phyloP scores from a whole-genome alignment of 2,888 invertebrate genomes.

The Chydorus sphaericus region DNA sequence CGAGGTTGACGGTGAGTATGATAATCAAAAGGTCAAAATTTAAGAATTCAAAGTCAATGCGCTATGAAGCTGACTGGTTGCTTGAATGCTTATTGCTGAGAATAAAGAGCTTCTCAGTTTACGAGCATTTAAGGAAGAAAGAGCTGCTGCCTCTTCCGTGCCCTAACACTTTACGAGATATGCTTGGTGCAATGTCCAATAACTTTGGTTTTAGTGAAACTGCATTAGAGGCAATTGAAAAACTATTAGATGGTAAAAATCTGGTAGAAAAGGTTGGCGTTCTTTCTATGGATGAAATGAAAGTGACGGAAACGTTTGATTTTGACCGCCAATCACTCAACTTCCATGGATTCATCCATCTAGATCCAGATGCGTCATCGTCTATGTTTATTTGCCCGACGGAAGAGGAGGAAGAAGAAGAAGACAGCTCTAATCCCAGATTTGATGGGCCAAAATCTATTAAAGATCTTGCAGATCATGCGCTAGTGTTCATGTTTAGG shows the following conservation, averaged over 20 bases:
- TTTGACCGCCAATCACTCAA: conserved; percentile 3
- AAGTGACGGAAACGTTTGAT: conserved; percentile 10
- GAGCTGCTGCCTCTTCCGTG: conserved; percentile 15
- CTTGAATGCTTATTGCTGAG: conserved; percentile 15
- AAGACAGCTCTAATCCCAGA: too few species aligned
- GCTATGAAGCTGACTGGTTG: conserved; percentile 15
- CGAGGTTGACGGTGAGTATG: neutral
- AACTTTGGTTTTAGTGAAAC: conserved; percentile 13
- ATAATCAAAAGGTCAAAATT: neutral
- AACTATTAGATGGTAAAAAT: neutral
- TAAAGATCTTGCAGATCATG: conserved; percentile 23
- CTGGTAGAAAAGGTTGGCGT: conserved; percentile 11
- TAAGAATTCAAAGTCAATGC: conserved; percentile 15
- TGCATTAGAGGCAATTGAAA: conserved; percentile 12
- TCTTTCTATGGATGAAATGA: conserved; percentile 16
- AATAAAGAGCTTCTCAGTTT: conserved; percentile 14
- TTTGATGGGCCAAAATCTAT: too few species aligned
- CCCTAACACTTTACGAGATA: neutral
- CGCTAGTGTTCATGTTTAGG: conserved; percentile 22
- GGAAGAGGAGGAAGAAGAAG: neutral
- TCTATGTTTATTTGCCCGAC: too few species aligned
- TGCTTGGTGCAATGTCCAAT: conserved; percentile 11
- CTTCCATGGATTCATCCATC: conserved; percentile 15
- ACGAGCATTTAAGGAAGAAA: conserved; percentile 10
- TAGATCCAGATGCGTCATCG: conserved; percentile 8